Evolutionary conservation across 2,888 invertebrate species (phyloP).

Genomic region (Chrysotoxum bicinctum): DNA sequence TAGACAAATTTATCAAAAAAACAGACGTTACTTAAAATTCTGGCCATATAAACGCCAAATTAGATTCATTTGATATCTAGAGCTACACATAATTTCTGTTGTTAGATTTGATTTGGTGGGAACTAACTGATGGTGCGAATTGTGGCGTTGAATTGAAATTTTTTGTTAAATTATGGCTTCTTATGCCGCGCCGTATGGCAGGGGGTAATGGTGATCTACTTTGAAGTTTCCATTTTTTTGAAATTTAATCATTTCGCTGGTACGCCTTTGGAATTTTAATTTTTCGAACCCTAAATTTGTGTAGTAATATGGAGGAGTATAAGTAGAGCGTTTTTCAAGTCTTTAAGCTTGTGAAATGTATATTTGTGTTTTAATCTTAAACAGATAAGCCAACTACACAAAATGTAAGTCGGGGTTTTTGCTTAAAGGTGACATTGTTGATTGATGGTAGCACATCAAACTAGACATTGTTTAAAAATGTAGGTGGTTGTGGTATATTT

Average conservation of each 20-base stretch:
- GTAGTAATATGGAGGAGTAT: neutral
- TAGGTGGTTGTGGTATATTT: neutral
- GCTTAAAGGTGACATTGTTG: slow-evolving; percentile 50
- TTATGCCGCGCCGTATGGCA: neutral
- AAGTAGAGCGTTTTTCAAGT: neutral
- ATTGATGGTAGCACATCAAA: slow-evolving; percentile 35
- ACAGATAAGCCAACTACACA: slow-evolving; percentile 29
- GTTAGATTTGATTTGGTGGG: slow-evolving; percentile 58
- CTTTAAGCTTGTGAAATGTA: slow-evolving; percentile 37
- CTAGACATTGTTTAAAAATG: neutral
- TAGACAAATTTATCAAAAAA: slow-evolving; percentile 5
- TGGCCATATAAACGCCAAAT: slow-evolving; percentile 52
- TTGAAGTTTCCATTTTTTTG: slow-evolving; percentile 63
- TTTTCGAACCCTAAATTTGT: neutral
- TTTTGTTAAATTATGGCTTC: slow-evolving; percentile 66
- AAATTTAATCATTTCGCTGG: slow-evolving; percentile 64
- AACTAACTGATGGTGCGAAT: slow-evolving; percentile 61
- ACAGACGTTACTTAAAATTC: slow-evolving; percentile 55
- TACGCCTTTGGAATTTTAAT: slow-evolving; percentile 61
- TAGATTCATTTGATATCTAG: slow-evolving; percentile 37
- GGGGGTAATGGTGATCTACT: slow-evolving; percentile 39
- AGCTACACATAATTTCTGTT: slow-evolving; percentile 38
- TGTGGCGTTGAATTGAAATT: slow-evolving; percentile 65
- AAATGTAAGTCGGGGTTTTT: slow-evolving; percentile 33
- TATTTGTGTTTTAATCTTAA: slow-evolving; percentile 10